Percentiles rank a stretch among this genome's conserved stretches.
Evolutionary conservation across 2,888 invertebrate genomes (phyloP).

Genomic region (Lepas anatifera): DNA sequence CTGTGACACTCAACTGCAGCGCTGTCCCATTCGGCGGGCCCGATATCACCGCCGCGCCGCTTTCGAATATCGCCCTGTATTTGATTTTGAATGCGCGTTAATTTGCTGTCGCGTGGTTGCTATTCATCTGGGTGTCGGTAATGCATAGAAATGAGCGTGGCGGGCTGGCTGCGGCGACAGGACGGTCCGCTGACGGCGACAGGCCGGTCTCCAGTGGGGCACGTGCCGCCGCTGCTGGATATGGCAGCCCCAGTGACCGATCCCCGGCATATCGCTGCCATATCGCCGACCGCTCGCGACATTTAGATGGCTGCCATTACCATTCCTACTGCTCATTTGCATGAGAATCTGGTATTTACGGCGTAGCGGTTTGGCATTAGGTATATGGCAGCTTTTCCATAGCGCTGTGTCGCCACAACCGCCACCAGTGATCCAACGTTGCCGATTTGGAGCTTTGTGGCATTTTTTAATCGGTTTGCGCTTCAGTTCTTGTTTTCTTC

Average conservation of each 20-base stretch:
- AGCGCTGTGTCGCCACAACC: not conserved
- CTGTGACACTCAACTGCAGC: no score
- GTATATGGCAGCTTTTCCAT: not conserved
- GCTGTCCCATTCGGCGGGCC: no score
- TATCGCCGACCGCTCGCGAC: no score
- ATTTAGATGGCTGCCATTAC: no score
- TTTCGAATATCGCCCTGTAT: not conserved
- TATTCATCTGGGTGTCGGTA: not conserved
- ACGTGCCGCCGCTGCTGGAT: no score
- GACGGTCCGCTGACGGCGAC: not conserved
- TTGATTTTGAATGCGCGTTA: not conserved
- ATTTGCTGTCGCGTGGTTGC: not conserved
- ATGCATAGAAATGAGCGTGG: constrained; percentile 4
- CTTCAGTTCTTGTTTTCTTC: no score
- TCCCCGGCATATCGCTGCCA: no score
- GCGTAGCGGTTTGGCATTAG: not conserved
- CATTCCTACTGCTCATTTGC: not conserved
- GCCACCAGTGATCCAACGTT: no score
- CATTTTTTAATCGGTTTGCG: no score
- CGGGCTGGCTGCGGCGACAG: not conserved
- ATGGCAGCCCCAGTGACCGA: no score
- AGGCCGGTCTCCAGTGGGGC: not conserved
- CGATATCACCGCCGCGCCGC: not conserved
- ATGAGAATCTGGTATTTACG: not conserved
- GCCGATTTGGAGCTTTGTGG: no score